phyloP scores from a whole-genome alignment of 2,888 invertebrate genomes.

The Molanna angustata region DNA sequence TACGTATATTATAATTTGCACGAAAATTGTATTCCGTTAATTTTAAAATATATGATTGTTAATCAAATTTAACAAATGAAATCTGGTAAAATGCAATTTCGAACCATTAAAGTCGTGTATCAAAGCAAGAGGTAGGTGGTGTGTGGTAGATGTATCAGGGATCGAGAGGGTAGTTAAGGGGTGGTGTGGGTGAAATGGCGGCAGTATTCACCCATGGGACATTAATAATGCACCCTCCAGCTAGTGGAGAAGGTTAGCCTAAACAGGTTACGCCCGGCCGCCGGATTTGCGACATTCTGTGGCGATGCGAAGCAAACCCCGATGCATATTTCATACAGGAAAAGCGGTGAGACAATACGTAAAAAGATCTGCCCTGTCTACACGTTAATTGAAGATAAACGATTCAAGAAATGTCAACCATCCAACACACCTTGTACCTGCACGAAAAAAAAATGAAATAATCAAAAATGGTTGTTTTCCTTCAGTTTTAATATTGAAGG shows the following conservation, averaged over 20 bases:
- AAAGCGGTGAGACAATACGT: background rate
- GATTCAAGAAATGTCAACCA: no score
- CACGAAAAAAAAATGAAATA: no score
- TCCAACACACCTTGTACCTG: no score
- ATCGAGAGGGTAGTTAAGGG: background rate
- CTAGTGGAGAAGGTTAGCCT: conserved; percentile 14
- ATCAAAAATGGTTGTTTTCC: no score
- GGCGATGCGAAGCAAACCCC: conserved; percentile 4
- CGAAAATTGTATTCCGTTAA: no score
- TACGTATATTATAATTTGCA: no score
- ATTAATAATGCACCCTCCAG: conserved; percentile 32
- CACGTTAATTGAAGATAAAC: no score
- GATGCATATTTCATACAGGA: background rate
- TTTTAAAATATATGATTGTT: no score
- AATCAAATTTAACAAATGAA: no score
- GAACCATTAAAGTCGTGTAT: conserved; percentile 1
- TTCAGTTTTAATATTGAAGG: no score
- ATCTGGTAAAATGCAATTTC: background rate
- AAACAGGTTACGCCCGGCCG: conserved; percentile 30
- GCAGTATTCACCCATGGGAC: conserved; percentile 18
- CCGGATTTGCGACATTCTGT: conserved; percentile 27
- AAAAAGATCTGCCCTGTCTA: no score
- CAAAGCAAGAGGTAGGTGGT: background rate
- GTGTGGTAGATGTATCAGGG: no score
- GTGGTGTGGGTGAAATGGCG: background rate